phyloP scores from a whole-genome alignment of 2,888 invertebrate species.

The Oscheius sp. region DNA sequence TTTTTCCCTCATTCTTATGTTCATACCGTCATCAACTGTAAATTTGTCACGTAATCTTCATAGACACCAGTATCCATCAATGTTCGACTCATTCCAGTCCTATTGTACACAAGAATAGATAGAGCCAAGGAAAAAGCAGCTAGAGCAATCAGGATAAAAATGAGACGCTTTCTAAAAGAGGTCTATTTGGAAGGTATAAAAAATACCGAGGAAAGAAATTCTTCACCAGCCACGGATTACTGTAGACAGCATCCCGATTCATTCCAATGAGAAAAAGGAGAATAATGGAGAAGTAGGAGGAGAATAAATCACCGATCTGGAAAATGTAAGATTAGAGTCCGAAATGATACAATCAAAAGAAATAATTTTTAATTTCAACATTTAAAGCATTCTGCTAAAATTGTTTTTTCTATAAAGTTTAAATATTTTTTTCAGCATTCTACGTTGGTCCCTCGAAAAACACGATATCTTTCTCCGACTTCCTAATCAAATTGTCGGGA shows the following conservation, averaged over 20 bases:
- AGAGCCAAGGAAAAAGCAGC: background rate
- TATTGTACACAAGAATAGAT: background rate
- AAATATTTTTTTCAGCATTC: too few relatives aligned
- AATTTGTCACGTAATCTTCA: background rate
- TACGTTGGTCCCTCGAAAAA: too few relatives aligned
- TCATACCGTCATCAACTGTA: background rate
- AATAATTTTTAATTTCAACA: too few relatives aligned
- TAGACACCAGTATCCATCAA: background rate
- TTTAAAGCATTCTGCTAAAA: too few relatives aligned
- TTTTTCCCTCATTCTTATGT: background rate
- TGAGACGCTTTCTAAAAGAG: conserved; percentile 1
- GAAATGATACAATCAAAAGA: too few relatives aligned
- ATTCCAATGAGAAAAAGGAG: conserved; percentile 14
- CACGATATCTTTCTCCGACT: too few relatives aligned
- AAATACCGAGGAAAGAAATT: conserved; percentile 1
- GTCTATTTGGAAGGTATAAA: background rate
- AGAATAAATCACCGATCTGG: conserved; percentile 9
- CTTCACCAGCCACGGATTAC: background rate
- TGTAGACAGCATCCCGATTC: background rate
- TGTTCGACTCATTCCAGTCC: background rate
- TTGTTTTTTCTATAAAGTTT: too few relatives aligned
- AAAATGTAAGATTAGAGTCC: background rate
- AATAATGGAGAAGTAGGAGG: conserved; percentile 12
- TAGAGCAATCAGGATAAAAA: background rate
- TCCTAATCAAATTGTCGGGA: too few relatives aligned